A percentile compares a stretch with the other conserved stretches of the same genome.
phyloP scores from a whole-genome alignment of 92 coral and sea anemone species.

The Pocillopora meandrina region DNA sequence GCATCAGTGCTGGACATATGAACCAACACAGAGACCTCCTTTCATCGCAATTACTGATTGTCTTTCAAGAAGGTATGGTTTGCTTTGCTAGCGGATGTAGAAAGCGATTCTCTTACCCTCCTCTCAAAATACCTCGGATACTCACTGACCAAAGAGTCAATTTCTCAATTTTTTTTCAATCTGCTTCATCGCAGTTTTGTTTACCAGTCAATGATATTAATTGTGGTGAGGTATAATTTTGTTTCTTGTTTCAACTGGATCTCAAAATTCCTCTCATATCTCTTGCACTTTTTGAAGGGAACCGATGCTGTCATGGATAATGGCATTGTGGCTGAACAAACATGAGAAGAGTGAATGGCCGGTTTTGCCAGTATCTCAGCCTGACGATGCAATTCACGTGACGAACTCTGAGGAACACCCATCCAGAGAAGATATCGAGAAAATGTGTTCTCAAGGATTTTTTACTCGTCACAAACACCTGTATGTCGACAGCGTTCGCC shows the following conservation, averaged over 20 bases:
- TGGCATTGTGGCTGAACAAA: background rate
- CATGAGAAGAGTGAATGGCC: constrained; percentile 16
- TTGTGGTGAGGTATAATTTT: background rate
- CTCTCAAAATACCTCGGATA: too few species aligned
- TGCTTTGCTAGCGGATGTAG: too few species aligned
- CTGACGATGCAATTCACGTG: constrained; percentile 22
- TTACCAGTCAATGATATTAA: too few species aligned
- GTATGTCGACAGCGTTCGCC: background rate
- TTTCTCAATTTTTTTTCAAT: too few species aligned
- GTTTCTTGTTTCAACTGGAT: background rate
- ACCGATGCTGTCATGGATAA: constrained; percentile 25
- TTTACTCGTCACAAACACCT: constrained; percentile 1
- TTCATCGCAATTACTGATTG: constrained; percentile 60
- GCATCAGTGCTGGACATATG: constrained; percentile 70
- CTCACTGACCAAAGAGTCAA: too few species aligned
- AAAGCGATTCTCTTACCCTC: too few species aligned
- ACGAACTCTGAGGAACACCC: constrained; percentile 1
- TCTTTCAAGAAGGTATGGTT: constrained; percentile 57
- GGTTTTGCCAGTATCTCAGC: background rate
- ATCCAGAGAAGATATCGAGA: background rate
- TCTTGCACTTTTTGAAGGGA: background rate
- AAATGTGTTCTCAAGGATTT: constrained; percentile 25
- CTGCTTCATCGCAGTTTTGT: too few species aligned
- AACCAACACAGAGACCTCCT: constrained; percentile 66
- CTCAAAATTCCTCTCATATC: background rate